Conservation (phyloP, 2,888 invertebrate species). For the Drosophila falleni region DNA sequence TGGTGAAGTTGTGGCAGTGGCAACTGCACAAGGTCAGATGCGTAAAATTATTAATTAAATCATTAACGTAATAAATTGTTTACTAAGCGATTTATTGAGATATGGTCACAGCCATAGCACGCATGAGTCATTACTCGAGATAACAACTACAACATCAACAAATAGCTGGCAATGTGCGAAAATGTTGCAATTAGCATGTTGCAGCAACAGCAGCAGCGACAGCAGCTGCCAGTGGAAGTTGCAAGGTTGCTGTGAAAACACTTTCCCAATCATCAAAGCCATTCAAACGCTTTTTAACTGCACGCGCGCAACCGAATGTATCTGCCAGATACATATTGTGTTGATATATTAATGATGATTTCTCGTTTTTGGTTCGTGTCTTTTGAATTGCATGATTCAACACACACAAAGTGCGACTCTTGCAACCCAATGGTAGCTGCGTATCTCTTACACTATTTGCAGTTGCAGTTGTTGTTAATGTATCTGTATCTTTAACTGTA, state of each 20-base stretch:
- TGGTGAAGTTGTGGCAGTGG: constrained; percentile 12
- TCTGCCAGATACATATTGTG: constrained; percentile 57
- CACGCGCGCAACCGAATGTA: constrained; percentile 57
- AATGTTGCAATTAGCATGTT: constrained; percentile 74
- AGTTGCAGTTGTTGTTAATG: constrained; percentile 18
- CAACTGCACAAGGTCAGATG: constrained; percentile 57
- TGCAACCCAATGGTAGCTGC: constrained; percentile 26
- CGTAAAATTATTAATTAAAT: constrained; percentile 72
- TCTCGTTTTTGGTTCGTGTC: constrained; percentile 77
- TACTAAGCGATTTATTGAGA: constrained; percentile 50
- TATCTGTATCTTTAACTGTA: constrained; percentile 30
- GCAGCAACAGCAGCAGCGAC: constrained; percentile 23
- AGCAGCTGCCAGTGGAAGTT: constrained; percentile 21
- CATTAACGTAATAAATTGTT: constrained; percentile 70
- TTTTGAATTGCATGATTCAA: constrained; percentile 79
- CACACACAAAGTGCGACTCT: constrained; percentile 33
- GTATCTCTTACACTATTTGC: constrained; percentile 55
- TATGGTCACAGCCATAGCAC: constrained; percentile 32
- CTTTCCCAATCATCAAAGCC: constrained; percentile 81
- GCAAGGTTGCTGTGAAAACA: constrained; percentile 69
- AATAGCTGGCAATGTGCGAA: constrained; percentile 72
- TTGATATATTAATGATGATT: constrained; percentile 80
- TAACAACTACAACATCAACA: not conserved
- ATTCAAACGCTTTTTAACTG: constrained; percentile 74
- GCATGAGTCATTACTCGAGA: constrained; percentile 63